A percentile compares a stretch with the other conserved stretches of the same genome.
phyloP scores from a whole-genome alignment of 2,113 vertebrate genomes.

The Istiophorus platypterus region DNA sequence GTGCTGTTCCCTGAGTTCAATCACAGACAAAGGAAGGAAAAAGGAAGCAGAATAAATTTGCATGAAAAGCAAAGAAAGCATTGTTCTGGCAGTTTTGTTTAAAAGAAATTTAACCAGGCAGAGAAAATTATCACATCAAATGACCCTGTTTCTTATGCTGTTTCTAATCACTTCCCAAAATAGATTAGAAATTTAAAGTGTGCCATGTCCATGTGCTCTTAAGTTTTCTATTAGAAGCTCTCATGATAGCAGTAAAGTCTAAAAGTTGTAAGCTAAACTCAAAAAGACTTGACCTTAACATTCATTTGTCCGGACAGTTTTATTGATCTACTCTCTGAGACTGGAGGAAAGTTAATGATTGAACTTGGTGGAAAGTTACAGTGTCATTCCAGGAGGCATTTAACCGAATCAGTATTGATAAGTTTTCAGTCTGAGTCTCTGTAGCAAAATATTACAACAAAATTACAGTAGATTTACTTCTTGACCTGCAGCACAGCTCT shows the following conservation, averaged over 20 bases:
- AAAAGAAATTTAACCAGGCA: background rate
- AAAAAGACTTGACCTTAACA: conserved; percentile 8
- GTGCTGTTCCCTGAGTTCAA: background rate
- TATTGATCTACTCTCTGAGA: conserved; percentile 17
- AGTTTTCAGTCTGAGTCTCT: background rate
- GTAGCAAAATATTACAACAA: background rate
- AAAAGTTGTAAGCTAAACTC: background rate
- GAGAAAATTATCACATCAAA: conserved; percentile 19
- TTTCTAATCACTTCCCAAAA: conserved; percentile 13
- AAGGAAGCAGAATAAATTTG: conserved; percentile 6
- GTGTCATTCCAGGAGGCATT: background rate
- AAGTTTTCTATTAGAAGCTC: background rate
- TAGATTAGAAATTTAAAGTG: background rate
- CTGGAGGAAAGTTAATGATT: conserved; percentile 1
- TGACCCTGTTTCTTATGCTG: background rate
- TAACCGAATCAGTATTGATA: background rate
- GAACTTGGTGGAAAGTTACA: background rate
- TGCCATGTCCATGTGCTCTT: background rate
- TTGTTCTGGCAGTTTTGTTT: conserved; percentile 8
- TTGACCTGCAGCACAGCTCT: background rate
- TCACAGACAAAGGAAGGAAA: background rate
- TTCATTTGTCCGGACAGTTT: conserved; percentile 18
- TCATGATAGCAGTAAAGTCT: background rate
- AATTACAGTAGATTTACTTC: background rate
- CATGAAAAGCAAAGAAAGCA: conserved; percentile 8